Evolutionary conservation across 2,113 vertebrate genomes (phyloP).

Genomic region (Marmota monax): DNA sequence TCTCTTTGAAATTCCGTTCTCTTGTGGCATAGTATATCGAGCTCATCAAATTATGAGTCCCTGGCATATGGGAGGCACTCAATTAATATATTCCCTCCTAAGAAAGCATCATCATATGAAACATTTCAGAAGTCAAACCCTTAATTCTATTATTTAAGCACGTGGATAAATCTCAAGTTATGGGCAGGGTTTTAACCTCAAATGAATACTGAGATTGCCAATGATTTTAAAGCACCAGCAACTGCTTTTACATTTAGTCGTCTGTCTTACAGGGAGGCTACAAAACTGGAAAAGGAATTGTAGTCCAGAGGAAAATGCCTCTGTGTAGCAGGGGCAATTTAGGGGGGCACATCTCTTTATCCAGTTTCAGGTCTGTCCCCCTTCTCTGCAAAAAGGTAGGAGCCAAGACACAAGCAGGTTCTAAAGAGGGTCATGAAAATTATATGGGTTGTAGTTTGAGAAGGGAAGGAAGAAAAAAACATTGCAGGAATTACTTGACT

Average conservation of each 20-base stretch:
- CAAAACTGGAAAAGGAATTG: constrained; percentile 1
- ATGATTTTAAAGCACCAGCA: constrained; percentile 30
- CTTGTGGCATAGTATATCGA: background rate
- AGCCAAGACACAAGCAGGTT: constrained; percentile 38
- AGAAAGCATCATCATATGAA: background rate
- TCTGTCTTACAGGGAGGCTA: background rate
- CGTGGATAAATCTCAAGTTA: background rate
- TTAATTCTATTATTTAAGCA: constrained; percentile 34
- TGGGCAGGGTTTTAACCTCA: background rate
- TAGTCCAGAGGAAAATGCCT: background rate
- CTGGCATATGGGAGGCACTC: constrained; percentile 16
- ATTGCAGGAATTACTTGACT: constrained; percentile 44
- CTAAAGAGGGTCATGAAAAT: constrained; percentile 62
- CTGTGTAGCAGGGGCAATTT: background rate
- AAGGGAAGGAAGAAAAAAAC: constrained; percentile 45
- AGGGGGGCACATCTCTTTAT: background rate
- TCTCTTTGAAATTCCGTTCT: constrained; percentile 50
- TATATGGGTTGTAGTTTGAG: constrained; percentile 45
- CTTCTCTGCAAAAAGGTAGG: constrained; percentile 19
- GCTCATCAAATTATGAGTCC: background rate
- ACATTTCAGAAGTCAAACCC: background rate
- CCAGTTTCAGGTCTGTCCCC: constrained; percentile 1
- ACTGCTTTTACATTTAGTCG: background rate
- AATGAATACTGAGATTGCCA: background rate
- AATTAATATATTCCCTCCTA: background rate